These are phyloP conservation scores for Rhagologus leucostigma DNA, from an alignment of 2,113 vertebrate genomes.

Conservation along the genomic window DNA sequence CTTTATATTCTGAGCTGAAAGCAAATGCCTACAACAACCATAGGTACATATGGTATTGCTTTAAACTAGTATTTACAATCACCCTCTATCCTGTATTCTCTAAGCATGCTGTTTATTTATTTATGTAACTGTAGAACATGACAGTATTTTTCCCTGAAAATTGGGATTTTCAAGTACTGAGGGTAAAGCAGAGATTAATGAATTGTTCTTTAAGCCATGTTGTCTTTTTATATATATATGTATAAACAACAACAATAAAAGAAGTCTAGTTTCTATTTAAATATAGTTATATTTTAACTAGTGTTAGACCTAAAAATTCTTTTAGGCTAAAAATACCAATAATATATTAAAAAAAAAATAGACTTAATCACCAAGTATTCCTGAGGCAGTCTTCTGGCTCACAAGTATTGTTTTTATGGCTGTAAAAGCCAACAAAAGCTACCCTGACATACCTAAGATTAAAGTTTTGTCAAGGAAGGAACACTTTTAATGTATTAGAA, in stretches of 20 bases:
- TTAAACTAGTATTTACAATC: background rate
- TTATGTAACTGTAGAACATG: background rate
- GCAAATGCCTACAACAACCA: background rate
- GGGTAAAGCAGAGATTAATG: background rate
- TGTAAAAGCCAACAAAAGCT: background rate
- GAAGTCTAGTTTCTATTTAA: background rate
- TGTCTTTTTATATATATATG: background rate
- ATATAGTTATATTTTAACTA: background rate
- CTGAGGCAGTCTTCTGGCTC: background rate
- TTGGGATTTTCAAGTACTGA: background rate
- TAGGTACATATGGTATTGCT: background rate
- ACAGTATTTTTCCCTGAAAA: background rate
- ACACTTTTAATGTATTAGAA: background rate
- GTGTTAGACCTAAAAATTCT: background rate
- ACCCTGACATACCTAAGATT: background rate
- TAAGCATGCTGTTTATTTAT: background rate
- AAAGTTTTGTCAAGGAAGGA: background rate
- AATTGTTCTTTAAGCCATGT: background rate
- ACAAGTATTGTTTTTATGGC: background rate
- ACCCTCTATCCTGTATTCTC: background rate
- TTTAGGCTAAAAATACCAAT: background rate
- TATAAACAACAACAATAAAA: background rate
- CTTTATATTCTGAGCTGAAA: constrained; percentile 16
- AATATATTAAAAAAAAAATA: background rate
- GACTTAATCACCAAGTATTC: background rate